A percentile compares a stretch with the other conserved stretches of the same genome.
Conservation (phyloP, 2,888 invertebrate genomes). For the Metopia argyrocephala region DNA sequence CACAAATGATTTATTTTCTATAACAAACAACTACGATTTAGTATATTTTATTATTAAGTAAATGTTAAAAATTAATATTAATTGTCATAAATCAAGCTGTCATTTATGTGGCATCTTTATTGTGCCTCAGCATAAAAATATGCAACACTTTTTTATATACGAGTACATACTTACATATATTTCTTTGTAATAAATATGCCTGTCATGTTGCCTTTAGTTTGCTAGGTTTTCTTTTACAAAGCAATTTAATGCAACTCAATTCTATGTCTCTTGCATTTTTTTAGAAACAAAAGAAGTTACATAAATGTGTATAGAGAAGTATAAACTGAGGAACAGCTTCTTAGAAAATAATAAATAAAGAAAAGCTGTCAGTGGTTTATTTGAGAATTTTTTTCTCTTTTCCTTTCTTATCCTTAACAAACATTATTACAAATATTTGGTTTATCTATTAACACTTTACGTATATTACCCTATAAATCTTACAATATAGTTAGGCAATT, state of each 20-base stretch:
- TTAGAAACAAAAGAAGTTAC: neutral
- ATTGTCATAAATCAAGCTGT: slow-evolving; percentile 29
- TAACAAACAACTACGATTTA: neutral
- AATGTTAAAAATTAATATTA: slow-evolving; percentile 49
- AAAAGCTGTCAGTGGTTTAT: slow-evolving; percentile 18
- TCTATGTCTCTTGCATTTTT: neutral
- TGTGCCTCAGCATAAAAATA: neutral
- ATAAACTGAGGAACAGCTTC: neutral
- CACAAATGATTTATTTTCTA: no score
- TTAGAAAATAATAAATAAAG: slow-evolving; percentile 26
- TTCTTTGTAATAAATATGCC: neutral
- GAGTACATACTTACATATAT: no score
- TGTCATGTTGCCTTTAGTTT: neutral
- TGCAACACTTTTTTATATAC: neutral
- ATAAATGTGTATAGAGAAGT: neutral
- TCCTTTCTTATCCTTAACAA: neutral
- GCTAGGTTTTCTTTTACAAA: neutral
- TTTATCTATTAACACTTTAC: neutral
- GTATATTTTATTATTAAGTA: neutral
- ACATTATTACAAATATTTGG: neutral
- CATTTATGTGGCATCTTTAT: slow-evolving; percentile 34
- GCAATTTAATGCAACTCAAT: neutral
- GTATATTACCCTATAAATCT: neutral
- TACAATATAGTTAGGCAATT: no score
- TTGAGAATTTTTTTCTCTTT: neutral